Conservation (phyloP, 2,888 invertebrate species). For the Tenthredo livida region DNA sequence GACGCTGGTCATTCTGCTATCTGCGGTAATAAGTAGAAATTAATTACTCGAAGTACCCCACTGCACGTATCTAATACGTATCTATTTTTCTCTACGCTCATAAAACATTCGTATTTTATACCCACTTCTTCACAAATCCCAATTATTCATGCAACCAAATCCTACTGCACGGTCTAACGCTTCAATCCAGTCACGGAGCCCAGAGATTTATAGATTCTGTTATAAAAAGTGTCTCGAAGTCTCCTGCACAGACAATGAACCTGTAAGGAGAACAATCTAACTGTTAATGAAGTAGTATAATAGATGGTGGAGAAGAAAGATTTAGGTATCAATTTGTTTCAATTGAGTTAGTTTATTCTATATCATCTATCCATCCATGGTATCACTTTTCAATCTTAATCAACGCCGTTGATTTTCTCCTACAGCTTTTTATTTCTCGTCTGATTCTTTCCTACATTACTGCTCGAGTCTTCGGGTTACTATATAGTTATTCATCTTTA, state of each 20-base stretch:
- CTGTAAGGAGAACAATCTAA: conserved; percentile 14
- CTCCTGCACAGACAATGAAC: neutral
- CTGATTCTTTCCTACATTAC: neutral
- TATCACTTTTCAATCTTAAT: neutral
- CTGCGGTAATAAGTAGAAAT: neutral
- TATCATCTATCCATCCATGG: neutral
- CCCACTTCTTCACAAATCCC: neutral
- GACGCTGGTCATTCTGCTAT: neutral
- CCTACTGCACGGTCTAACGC: neutral
- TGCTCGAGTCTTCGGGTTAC: neutral
- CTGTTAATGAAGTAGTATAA: conserved; percentile 10
- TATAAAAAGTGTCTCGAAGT: neutral
- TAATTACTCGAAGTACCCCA: neutral
- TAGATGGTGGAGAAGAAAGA: neutral
- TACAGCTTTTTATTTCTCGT: neutral
- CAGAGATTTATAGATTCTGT: neutral
- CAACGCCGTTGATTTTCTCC: neutral
- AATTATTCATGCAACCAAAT: neutral
- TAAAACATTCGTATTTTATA: neutral
- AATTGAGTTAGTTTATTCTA: neutral
- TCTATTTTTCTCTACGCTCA: neutral
- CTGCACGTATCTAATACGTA: neutral
- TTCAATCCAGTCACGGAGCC: neutral
- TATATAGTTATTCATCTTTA: neutral
- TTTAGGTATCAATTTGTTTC: neutral